phyloP scores from a whole-genome alignment of 2,113 vertebrate species.

The Lathamus discolor region DNA sequence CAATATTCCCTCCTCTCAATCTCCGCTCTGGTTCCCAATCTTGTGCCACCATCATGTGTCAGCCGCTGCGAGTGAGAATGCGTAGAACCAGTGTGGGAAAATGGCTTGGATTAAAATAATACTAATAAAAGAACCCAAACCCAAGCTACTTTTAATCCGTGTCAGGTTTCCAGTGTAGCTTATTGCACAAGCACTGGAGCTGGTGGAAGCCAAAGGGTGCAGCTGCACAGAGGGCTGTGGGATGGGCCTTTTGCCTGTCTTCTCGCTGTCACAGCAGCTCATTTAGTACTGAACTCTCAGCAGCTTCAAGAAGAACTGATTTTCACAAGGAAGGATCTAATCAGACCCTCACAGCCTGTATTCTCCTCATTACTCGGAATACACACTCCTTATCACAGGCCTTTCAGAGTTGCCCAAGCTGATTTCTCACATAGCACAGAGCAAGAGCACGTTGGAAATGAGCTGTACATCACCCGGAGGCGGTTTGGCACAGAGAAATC shows the following conservation, averaged over 20 bases:
- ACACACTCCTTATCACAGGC: neutral
- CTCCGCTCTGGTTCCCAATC: neutral
- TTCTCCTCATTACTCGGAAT: neutral
- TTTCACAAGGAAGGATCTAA: neutral
- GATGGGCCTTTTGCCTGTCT: accelerated
- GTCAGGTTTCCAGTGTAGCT: neutral
- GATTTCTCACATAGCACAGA: neutral
- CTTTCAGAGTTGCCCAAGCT: neutral
- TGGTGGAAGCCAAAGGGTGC: neutral
- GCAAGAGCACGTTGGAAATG: neutral
- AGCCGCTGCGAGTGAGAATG: accelerated
- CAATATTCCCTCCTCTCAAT: neutral
- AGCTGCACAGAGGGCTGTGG: neutral
- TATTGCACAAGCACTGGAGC: neutral
- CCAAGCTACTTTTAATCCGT: neutral
- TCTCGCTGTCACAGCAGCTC: neutral
- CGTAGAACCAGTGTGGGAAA: neutral
- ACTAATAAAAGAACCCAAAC: neutral
- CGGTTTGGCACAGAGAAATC: neutral
- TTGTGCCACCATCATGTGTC: accelerated
- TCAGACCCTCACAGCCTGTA: neutral
- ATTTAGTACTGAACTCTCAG: accelerated
- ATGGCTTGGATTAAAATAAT: neutral
- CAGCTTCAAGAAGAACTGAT: neutral
- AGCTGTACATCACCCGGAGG: accelerated